Conservation (phyloP, 2,113 vertebrate genomes). For the Rhizomys pruinosus region DNA sequence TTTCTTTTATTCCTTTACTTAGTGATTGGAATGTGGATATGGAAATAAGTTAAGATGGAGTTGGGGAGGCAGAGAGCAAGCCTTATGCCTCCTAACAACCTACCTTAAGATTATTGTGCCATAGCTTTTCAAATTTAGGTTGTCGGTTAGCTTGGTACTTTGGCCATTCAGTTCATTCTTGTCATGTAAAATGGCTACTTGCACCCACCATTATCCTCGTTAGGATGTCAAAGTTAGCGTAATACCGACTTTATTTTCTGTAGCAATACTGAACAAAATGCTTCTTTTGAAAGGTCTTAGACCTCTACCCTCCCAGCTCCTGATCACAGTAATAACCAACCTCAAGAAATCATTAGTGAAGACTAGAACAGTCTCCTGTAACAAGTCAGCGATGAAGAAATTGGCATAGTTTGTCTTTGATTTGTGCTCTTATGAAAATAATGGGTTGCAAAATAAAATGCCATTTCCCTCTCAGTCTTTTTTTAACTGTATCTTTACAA, state of each 20-base stretch:
- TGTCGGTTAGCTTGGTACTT: slow-evolving; percentile 72
- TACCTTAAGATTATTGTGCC: slow-evolving; percentile 72
- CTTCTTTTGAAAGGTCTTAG: slow-evolving; percentile 84
- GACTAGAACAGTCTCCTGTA: slow-evolving; percentile 81
- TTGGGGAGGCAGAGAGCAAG: not conserved
- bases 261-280: slow-evolving; percentile 82
- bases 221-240: slow-evolving; percentile 80
- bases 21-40: slow-evolving; percentile 12
- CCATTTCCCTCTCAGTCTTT: slow-evolving; percentile 57
- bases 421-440: slow-evolving; percentile 83
- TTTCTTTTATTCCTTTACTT: slow-evolving; percentile 42
- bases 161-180: slow-evolving; percentile 71
- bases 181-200: slow-evolving; percentile 76
- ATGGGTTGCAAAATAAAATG: slow-evolving; percentile 81
- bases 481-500: slow-evolving; percentile 64
- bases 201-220: slow-evolving; percentile 75
- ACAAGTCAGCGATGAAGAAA: slow-evolving; percentile 83
- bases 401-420: slow-evolving; percentile 83
- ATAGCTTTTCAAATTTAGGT: slow-evolving; percentile 72
- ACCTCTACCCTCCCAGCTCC: slow-evolving; percentile 84
- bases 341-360: slow-evolving; percentile 85
- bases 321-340: slow-evolving; percentile 85
- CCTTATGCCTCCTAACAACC: slow-evolving; percentile 58
- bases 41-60: slow-evolving; percentile 6
- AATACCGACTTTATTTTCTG: slow-evolving; percentile 84